A percentile compares a stretch with the other conserved stretches of the same genome.
These are phyloP conservation scores for Ictidomys tridecemlineatus DNA, from an alignment of 2,113 vertebrate species.

Conservation along the genomic window DNA sequence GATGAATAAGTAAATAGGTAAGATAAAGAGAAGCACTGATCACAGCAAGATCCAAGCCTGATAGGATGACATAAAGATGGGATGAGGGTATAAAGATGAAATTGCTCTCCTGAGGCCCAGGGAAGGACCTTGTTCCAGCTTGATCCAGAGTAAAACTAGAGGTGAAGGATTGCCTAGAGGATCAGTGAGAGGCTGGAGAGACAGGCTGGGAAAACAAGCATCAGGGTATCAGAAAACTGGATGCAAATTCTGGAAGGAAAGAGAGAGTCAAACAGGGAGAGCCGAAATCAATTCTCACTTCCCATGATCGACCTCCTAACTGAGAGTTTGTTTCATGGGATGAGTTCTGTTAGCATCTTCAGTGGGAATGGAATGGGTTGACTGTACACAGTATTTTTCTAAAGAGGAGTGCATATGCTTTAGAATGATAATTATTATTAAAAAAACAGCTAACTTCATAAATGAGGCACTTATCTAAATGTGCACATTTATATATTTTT, in stretches of 20 bases:
- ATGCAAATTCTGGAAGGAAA: neutral
- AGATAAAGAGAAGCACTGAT: neutral
- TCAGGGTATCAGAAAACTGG: neutral
- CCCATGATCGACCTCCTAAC: neutral
- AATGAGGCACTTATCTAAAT: neutral
- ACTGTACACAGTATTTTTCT: neutral
- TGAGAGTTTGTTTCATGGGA: neutral
- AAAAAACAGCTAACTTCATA: conserved; percentile 4
- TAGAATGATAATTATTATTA: neutral
- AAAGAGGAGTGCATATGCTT: neutral
- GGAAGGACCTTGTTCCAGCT: neutral
- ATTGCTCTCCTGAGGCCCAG: neutral
- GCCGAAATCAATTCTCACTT: neutral
- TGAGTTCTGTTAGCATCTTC: neutral
- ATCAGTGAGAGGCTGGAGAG: neutral
- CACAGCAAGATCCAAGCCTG: neutral
- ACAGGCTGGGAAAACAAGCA: neutral
- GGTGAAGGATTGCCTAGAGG: neutral
- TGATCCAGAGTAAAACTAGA: neutral
- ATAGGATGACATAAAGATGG: neutral
- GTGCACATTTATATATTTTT: no score
- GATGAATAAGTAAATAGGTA: neutral
- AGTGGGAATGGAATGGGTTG: neutral
- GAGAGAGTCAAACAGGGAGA: neutral
- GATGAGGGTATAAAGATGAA: neutral